phyloP scores from a whole-genome alignment of 2,888 invertebrate species.

The Drosophila sordidula region DNA sequence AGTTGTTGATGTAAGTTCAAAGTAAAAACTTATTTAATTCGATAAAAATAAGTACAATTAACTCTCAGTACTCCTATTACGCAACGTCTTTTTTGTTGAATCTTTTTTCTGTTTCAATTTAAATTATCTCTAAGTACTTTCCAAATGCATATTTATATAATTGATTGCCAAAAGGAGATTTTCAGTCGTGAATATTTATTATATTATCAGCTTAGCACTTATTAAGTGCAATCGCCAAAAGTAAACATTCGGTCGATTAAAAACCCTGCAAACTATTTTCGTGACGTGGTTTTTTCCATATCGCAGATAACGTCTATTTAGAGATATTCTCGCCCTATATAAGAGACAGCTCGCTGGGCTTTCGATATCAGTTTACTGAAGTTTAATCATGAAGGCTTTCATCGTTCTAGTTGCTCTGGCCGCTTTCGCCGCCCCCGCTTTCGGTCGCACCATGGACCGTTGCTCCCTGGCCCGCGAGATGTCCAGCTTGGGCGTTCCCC shows the following conservation, averaged over 20 bases:
- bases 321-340: constrained; percentile 8
- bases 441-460: constrained; percentile 59
- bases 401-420: constrained; percentile 47
- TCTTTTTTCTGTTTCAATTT: too few species aligned
- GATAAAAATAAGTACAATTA: not conserved
- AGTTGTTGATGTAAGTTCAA: too few species aligned
- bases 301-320: constrained; percentile 5
- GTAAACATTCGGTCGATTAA: constrained; percentile 3
- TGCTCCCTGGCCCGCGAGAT: constrained; percentile 73
- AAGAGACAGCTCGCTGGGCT: not conserved
- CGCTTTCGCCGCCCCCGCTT: constrained; percentile 53
- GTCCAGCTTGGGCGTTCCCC: constrained; percentile 68
- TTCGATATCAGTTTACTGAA: constrained; percentile 42
- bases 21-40: not conserved
- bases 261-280: not conserved
- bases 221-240: constrained; percentile 2
- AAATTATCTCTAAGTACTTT: not conserved
- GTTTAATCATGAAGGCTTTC: constrained; percentile 41
- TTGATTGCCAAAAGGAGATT: not conserved
- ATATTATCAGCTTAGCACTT: constrained; percentile 8
- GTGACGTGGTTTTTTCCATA: not conserved
- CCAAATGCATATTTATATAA: not conserved
- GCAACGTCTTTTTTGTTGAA: too few species aligned
- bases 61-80: too few species aligned
- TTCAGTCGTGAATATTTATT: not conserved